Evolutionary conservation across 1,140 invertebrate species (phyloP).

Genomic region (Lepidurus couesii): DNA sequence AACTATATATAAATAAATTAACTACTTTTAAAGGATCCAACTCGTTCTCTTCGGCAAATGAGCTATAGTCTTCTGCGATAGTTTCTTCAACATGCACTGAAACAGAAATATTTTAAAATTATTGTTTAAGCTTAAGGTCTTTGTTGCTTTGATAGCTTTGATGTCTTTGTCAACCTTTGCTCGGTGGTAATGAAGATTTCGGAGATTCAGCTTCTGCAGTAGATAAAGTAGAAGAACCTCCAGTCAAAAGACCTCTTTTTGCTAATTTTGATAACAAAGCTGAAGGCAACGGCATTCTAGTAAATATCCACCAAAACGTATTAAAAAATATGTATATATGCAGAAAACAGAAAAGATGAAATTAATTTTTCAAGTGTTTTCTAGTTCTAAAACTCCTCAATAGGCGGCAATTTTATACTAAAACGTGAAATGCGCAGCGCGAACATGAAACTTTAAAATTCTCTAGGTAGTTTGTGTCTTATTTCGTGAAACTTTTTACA

Average conservation of each 20-base stretch:
- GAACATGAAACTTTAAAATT: no score
- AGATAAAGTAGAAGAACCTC: background rate
- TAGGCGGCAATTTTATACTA: no score
- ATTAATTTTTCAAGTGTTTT: no score
- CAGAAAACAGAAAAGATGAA: no score
- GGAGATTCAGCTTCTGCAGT: background rate
- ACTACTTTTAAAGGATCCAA: conserved; percentile 27
- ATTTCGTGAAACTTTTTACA: no score
- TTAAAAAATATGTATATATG: background rate
- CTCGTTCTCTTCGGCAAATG: conserved; percentile 18
- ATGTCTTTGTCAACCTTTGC: background rate
- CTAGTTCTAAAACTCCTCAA: no score
- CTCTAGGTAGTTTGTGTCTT: no score
- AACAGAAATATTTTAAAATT: background rate
- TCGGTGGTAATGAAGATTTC: conserved; percentile 23
- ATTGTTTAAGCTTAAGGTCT: conserved; percentile 35
- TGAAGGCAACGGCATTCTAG: conserved; percentile 74
- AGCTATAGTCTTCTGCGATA: conserved; percentile 20
- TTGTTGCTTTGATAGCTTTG: background rate
- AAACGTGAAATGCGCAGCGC: no score
- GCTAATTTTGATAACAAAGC: conserved; percentile 76
- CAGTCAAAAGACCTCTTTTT: conserved; percentile 65
- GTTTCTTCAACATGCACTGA: conserved; percentile 22
- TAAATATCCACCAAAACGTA: background rate
- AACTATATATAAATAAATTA: background rate